These are phyloP conservation scores for Odontophorus gujanensis DNA, from an alignment of 2,113 vertebrate genomes.

Conservation along the genomic window DNA sequence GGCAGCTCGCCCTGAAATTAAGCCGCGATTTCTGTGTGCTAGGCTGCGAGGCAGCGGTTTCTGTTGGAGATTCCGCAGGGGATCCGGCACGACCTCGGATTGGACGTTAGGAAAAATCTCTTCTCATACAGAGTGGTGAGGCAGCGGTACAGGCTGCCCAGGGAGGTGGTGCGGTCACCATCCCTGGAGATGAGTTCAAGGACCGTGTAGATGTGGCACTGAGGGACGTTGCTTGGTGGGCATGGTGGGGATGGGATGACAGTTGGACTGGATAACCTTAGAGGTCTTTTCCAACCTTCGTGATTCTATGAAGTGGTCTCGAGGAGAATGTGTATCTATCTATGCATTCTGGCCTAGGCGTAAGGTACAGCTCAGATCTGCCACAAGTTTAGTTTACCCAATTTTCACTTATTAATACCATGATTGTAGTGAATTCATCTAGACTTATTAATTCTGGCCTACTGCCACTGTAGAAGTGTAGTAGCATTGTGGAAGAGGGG, in stretches of 20 bases:
- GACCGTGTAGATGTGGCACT: too few species aligned
- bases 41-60: rapidly evolving
- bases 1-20: neutral
- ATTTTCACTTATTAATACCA: neutral
- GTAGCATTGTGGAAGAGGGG: neutral
- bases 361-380: neutral
- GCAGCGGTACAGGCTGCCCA: too few species aligned
- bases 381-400: neutral
- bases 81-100: rapidly evolving
- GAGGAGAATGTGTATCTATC: rapidly evolving
- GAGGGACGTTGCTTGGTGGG: too few species aligned
- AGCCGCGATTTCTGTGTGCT: neutral
- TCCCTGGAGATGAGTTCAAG: too few species aligned
- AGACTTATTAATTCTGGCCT: neutral
- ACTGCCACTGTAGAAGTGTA: neutral
- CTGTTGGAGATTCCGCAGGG: neutral
- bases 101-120: too few species aligned
- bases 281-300: too few species aligned
- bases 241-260: too few species aligned
- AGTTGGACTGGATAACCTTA: too few species aligned
- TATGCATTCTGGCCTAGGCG: neutral
- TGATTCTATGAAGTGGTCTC: neutral
- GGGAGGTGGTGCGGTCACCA: too few species aligned
- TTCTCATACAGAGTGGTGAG: too few species aligned
- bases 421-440: neutral